A percentile compares a stretch with the other conserved stretches of the same genome.
These are phyloP conservation scores for Spatula versicolor DNA, from an alignment of 2,797 vertebrate genomes.

Conservation along the genomic window DNA sequence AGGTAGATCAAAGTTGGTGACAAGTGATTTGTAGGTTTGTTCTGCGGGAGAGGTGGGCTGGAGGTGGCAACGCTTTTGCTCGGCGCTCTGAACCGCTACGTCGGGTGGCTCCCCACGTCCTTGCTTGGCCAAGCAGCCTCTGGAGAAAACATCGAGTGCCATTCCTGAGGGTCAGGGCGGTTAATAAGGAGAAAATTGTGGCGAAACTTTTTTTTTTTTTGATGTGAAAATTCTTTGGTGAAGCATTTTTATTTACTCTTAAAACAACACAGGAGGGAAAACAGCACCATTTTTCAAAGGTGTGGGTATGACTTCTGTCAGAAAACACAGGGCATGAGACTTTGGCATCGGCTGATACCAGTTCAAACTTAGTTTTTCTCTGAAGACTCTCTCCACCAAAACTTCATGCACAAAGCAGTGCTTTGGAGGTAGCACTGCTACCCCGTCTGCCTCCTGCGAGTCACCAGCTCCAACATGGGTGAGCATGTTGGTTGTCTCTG, in stretches of 20 bases:
- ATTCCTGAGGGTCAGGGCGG: background rate
- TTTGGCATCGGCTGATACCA: background rate
- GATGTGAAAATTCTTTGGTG: background rate
- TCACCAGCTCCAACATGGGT: background rate
- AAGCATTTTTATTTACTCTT: background rate
- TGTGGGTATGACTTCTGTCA: background rate
- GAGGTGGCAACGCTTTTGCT: constrained; percentile 55
- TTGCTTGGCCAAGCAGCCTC: constrained; percentile 32
- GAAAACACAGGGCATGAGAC: rapidly evolving
- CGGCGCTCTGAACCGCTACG: constrained; percentile 72
- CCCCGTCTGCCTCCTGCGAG: rapidly evolving
- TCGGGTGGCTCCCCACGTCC: constrained; percentile 33
- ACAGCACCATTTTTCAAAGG: rapidly evolving
- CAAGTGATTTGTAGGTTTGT: constrained; percentile 84
- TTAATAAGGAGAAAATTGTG: background rate
- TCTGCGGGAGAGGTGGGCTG: constrained; percentile 69
- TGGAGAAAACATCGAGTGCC: constrained; percentile 24
- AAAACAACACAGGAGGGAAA: background rate
- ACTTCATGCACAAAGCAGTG: background rate
- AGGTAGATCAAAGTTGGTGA: constrained; percentile 83
- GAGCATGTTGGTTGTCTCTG: background rate
- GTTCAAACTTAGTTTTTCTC: background rate
- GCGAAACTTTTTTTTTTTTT: background rate
- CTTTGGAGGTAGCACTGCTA: background rate
- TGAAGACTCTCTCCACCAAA: background rate